These are phyloP conservation scores for Echeneis naucrates DNA, from an alignment of 2,797 vertebrate genomes.

Conservation along the genomic window DNA sequence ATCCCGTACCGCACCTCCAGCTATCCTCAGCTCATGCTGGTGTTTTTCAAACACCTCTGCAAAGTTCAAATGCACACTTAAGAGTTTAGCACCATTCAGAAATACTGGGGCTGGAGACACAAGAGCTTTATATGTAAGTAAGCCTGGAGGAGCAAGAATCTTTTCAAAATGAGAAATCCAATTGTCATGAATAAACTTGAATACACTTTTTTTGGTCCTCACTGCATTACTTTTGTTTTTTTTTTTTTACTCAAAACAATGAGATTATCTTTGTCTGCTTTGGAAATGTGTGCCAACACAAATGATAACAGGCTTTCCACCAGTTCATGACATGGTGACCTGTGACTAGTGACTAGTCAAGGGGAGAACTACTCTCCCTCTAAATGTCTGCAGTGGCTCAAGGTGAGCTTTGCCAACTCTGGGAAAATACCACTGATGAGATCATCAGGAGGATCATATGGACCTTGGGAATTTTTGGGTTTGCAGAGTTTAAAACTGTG, in stretches of 20 bases:
- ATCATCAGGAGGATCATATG: neutral
- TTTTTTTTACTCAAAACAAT: neutral
- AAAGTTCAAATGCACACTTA: neutral
- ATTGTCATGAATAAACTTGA: neutral
- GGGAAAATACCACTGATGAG: too few relatives aligned
- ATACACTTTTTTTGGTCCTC: neutral
- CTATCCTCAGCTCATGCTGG: slow-evolving; percentile 93
- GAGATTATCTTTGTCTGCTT: neutral
- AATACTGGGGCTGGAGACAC: neutral
- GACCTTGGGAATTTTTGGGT: neutral
- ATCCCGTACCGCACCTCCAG: slow-evolving; percentile 96
- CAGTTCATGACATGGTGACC: neutral
- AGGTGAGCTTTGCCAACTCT: neutral
- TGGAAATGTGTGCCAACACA: neutral
- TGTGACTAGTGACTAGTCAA: neutral
- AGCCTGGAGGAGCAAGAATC: neutral
- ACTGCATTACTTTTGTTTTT: neutral
- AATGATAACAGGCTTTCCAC: neutral
- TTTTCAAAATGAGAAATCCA: neutral
- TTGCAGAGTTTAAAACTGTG: too few relatives aligned
- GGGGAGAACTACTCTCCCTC: neutral
- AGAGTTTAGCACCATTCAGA: neutral
- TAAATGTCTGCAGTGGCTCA: neutral
- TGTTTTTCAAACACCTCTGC: slow-evolving; percentile 91
- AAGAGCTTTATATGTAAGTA: neutral